These are phyloP conservation scores for Zaprionus africanus DNA, from an alignment of 1,140 invertebrate species.

Conservation along the genomic window DNA sequence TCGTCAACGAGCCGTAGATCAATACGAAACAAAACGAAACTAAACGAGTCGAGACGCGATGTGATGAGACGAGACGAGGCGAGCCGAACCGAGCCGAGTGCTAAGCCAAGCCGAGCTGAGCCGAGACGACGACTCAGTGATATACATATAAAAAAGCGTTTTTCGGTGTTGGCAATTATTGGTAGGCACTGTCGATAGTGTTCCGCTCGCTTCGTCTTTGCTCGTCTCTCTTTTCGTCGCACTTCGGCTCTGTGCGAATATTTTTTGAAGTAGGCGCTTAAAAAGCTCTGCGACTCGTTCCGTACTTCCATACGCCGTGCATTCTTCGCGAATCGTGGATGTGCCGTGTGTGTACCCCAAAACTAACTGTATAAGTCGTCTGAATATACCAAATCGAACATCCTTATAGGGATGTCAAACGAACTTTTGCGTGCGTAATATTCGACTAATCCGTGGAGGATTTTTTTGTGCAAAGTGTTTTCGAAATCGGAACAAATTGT, in stretches of 20 bases:
- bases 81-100: constrained; percentile 2
- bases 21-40: constrained; percentile 8
- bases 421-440: constrained; percentile 51
- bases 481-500: constrained; percentile 8
- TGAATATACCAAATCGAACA: constrained; percentile 16
- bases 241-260: constrained; percentile 65
- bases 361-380: background rate
- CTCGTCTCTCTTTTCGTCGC: constrained; percentile 41
- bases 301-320: constrained; percentile 75
- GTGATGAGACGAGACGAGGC: background rate
- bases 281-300: constrained; percentile 68
- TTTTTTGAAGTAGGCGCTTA: constrained; percentile 76
- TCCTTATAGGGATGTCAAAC: constrained; percentile 59
- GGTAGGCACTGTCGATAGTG: constrained; percentile 51
- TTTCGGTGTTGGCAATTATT: constrained; percentile 57
- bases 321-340: constrained; percentile 75
- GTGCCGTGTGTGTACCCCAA: constrained; percentile 59
- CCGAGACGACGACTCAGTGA: constrained; percentile 4
- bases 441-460: constrained; percentile 16
- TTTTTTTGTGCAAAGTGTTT: constrained; percentile 28
- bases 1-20: constrained; percentile 39
- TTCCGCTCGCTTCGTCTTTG: background rate
- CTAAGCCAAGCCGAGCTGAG: background rate
- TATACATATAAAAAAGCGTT: constrained; percentile 12
- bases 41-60: background rate